These are phyloP conservation scores for Epinephelus coioides DNA, from an alignment of 2,797 vertebrate genomes.

Conservation along the genomic window DNA sequence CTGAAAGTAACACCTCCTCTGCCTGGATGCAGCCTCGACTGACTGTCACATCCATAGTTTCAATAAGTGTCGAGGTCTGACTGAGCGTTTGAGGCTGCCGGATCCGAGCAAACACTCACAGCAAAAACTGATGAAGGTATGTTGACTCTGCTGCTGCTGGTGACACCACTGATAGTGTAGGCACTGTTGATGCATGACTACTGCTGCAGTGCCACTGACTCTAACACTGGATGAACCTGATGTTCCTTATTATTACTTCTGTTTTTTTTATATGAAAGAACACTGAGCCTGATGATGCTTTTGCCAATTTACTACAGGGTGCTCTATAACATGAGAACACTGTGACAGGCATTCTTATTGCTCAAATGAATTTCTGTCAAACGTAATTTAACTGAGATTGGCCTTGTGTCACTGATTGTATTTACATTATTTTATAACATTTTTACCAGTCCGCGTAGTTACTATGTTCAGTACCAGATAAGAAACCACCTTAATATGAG, in stretches of 20 bases:
- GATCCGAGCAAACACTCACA: conserved; percentile 43
- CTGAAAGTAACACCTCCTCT: conserved; percentile 22
- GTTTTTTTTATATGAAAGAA: neutral
- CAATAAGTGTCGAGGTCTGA: conserved; percentile 49
- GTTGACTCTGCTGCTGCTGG: conserved; percentile 29
- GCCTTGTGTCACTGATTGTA: neutral
- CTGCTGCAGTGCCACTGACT: neutral
- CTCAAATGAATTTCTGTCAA: neutral
- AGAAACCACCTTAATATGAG: neutral
- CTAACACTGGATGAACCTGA: neutral
- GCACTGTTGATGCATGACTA: conserved; percentile 5
- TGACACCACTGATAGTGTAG: neutral
- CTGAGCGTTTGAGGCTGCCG: conserved; percentile 24
- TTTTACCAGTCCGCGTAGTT: too few relatives aligned
- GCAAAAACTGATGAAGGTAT: conserved; percentile 17
- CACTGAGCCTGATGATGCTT: neutral
- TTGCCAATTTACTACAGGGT: neutral
- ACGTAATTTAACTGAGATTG: neutral
- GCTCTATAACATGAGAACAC: too few relatives aligned
- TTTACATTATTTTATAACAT: neutral
- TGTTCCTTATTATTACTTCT: neutral
- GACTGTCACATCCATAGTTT: conserved; percentile 44
- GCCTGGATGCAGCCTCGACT: conserved; percentile 23
- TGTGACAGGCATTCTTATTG: neutral
- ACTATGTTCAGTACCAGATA: neutral